Evolutionary conservation across 2,113 vertebrate species (phyloP).

Genomic region (Coturnix japonica): DNA sequence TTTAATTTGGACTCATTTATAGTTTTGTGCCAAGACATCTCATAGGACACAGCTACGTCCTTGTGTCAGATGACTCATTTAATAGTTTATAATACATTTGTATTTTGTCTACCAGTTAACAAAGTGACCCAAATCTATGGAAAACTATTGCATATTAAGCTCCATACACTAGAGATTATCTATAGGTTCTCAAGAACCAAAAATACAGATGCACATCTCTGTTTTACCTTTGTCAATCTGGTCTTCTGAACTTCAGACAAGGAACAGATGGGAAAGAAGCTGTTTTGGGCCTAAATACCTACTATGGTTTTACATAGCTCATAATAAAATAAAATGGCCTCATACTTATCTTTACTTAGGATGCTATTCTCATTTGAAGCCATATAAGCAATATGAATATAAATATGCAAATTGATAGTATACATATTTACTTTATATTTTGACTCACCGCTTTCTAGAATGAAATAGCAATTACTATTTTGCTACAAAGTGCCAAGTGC

Average conservation of each 20-base stretch:
- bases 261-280: accelerated
- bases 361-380: background rate
- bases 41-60: background rate
- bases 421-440: background rate
- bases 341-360: background rate
- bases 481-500: background rate
- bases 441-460: background rate
- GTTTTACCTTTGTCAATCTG: background rate
- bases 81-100: background rate
- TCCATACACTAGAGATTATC: background rate
- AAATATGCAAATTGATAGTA: background rate
- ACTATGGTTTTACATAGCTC: background rate
- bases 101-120: constrained; percentile 6
- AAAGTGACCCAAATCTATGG: background rate
- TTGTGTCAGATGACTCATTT: background rate
- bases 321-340: background rate
- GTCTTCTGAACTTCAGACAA: background rate
- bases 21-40: background rate
- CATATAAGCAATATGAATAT: background rate
- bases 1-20: background rate
- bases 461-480: background rate
- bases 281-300: background rate
- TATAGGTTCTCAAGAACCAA: background rate
- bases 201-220: background rate
- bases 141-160: background rate